These are phyloP conservation scores for Thalassarche chlororhynchos DNA, from an alignment of 2,113 vertebrate genomes.

Conservation along the genomic window DNA sequence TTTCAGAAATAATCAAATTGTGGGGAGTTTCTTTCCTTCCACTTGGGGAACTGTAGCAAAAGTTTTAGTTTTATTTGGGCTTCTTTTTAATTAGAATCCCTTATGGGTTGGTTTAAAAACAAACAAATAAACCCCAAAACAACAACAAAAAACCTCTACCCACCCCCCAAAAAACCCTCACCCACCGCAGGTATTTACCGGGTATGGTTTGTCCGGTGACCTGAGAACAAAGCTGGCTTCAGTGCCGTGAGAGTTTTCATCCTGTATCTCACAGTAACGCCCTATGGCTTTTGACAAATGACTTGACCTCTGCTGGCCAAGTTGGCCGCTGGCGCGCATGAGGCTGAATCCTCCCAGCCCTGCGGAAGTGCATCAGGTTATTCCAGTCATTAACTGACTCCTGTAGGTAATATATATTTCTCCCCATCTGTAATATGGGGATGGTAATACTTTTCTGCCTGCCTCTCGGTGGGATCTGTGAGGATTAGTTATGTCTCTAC, in stretches of 20 bases:
- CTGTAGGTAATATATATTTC: not conserved
- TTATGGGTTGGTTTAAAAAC: not conserved
- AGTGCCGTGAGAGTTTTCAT: rapidly evolving
- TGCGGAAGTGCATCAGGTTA: not conserved
- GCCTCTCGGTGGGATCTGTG: conserved; percentile 1
- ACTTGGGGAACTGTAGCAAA: not conserved
- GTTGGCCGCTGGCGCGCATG: rapidly evolving
- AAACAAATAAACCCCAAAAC: not conserved
- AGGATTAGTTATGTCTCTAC: conserved; percentile 16
- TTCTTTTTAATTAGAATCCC: not conserved
- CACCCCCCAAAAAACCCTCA: too few species aligned
- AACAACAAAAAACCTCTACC: not conserved
- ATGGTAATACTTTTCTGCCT: not conserved
- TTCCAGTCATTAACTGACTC: not conserved
- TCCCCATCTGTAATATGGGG: not conserved
- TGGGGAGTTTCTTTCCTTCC: not conserved
- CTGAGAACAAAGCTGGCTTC: not conserved
- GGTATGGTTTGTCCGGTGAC: not conserved
- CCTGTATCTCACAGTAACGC: not conserved
- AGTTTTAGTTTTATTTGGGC: not conserved
- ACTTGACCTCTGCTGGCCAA: not conserved
- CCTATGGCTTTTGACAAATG: not conserved
- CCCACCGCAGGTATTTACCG: not conserved
- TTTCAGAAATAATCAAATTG: not conserved
- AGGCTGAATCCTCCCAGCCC: not conserved